Evolutionary conservation across 2,888 invertebrate genomes (phyloP), one percentile per base, ranked within the genome.

Genomic region (Epirrhoe tristata): DNA sequence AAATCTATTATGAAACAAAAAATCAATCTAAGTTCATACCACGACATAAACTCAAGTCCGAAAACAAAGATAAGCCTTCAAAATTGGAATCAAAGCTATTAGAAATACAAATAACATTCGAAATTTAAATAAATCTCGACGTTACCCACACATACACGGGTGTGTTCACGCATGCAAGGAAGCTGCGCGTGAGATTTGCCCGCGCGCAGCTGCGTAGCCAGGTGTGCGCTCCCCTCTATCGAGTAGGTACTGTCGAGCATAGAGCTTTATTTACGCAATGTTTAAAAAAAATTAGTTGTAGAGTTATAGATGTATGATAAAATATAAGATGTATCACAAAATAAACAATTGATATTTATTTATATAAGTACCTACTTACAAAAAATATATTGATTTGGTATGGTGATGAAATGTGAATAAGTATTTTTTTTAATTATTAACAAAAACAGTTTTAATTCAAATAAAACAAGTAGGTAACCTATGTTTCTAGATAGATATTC

Each of bases 111-210:
- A 58, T 53, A 43, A 4, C 39, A 12, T 12, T 43, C 39, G 10
- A 43, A 43, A 36, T 34, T 24, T 24, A 24, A 24, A 24, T 36
- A 64, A 60, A 58, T 63, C 56, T 55, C 56, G 59, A 67, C 60
- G 48, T 56, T 17, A 61, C 58, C 34, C 58, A 59, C 71, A 73
- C 67, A 73, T 63, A 69, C 67, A 67, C 68, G 70, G 71, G 73
- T 77, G 83, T 81, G 85, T 82, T 79, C 84, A 86, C 87, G 89
- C 89, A 87, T 88, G 88, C 89, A 83, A 90, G 92, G 93, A 92
- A 91, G 93, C 92, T 91, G 93, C 91, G 91, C 92, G 91, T 91
- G 93, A 93, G 93, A 93, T 92, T 88, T 87, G 86, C 82, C 86
- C 84, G 85, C 82, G 84, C 90, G 92, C 92, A 91, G 92, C 92